Conservation (phyloP, 2,113 vertebrate genomes). For the Dryoscopus gambensis region DNA sequence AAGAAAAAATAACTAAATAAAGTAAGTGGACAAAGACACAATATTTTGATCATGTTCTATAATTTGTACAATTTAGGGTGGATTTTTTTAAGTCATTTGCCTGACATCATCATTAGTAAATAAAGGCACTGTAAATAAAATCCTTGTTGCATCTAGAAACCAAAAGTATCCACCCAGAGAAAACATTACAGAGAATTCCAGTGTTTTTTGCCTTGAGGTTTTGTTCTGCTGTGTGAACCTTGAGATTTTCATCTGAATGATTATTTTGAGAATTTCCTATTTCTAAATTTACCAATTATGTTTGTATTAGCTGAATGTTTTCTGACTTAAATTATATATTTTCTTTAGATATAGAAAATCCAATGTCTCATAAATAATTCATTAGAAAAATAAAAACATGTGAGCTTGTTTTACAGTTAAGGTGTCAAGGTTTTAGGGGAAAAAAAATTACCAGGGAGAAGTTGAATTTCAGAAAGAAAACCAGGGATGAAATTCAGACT, state of each 20-base stretch:
- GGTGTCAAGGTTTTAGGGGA: neutral
- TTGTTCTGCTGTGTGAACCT: slow-evolving; percentile 15
- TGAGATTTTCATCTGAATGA: slow-evolving; percentile 49
- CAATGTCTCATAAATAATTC: slow-evolving; percentile 68
- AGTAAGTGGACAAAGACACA: neutral
- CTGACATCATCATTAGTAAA: slow-evolving; percentile 42
- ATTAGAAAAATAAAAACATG: slow-evolving; percentile 55
- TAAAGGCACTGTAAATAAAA: slow-evolving; percentile 40
- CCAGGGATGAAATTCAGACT: neutral
- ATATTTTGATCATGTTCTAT: neutral
- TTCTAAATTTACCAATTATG: slow-evolving; percentile 60
- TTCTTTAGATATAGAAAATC: slow-evolving; percentile 61
- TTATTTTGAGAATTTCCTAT: slow-evolving; percentile 46
- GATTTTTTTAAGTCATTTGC: neutral
- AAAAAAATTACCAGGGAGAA: neutral
- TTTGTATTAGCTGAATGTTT: slow-evolving; percentile 41
- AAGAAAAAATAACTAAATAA: neutral
- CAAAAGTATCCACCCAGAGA: slow-evolving; percentile 10
- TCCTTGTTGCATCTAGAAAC: neutral
- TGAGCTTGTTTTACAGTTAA: slow-evolving; percentile 29
- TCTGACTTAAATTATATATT: slow-evolving; percentile 56
- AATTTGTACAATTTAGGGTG: neutral
- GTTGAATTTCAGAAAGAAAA: slow-evolving; percentile 4
- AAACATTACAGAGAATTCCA: slow-evolving; percentile 16
- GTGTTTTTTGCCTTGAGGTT: neutral